Evolutionary conservation across 2,797 vertebrate species (phyloP).

Genomic region (Erpetoichthys calabaricus): DNA sequence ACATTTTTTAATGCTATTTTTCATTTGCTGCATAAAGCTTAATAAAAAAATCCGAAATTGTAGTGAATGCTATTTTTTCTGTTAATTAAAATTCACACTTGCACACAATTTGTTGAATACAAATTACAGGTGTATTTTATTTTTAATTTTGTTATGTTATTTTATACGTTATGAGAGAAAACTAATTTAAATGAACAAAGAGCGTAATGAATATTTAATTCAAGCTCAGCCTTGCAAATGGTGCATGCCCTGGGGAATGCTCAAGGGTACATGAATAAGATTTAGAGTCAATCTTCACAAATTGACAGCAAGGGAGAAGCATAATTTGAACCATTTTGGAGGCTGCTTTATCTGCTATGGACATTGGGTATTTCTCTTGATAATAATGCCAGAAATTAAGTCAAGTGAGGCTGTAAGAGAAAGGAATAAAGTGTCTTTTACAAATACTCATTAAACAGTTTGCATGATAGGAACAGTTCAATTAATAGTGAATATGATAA

Average conservation of each 20-base stretch:
- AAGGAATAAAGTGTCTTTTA: not conserved
- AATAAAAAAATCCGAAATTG: no score
- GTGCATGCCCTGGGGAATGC: not conserved
- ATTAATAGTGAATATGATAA: constrained; percentile 1
- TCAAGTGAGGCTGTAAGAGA: not conserved
- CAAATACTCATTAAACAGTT: not conserved
- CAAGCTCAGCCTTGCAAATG: not conserved
- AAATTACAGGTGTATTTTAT: no score
- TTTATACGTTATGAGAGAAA: no score
- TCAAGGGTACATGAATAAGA: not conserved
- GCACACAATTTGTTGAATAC: no score
- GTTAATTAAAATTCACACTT: no score
- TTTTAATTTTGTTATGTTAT: no score
- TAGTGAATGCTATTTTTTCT: no score
- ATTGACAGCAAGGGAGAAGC: not conserved
- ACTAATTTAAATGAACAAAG: no score
- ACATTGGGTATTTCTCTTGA: not conserved
- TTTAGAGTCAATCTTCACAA: not conserved
- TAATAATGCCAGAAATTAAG: not conserved
- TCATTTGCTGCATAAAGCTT: no score
- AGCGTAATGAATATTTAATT: not conserved
- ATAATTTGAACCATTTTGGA: not conserved
- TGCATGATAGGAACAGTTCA: not conserved
- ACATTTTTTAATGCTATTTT: no score
- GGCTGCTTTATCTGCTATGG: not conserved